Conservation (phyloP, 2,797 vertebrate species). For the Nothura maculosa region DNA sequence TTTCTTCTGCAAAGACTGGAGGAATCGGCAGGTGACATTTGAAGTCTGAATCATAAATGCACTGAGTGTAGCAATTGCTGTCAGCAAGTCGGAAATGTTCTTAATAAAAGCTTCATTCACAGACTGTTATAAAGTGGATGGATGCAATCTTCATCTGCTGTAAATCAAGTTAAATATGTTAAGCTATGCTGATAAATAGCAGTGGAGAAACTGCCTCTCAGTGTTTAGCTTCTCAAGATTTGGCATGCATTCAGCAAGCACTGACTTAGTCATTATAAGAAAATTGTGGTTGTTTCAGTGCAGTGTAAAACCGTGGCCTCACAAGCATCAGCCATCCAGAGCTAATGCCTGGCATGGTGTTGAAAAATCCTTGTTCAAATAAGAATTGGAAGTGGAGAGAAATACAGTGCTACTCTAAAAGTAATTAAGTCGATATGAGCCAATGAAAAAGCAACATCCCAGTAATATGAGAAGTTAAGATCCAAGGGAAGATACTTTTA, state of each 20-base stretch:
- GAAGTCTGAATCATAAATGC: neutral
- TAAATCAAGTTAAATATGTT: neutral
- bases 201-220: neutral
- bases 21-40: neutral
- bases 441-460: neutral
- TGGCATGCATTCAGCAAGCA: neutral
- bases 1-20: neutral
- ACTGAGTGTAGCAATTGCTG: neutral
- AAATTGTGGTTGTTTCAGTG: neutral
- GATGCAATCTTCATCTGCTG: neutral
- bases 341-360: neutral
- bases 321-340: neutral
- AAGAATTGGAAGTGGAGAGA: neutral
- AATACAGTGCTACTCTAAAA: constrained; percentile 56
- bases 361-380: neutral
- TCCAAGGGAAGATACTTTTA: neutral
- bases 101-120: neutral
- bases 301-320: neutral
- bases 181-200: neutral
- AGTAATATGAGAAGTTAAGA: neutral
- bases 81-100: neutral
- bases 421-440: neutral
- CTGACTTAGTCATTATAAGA: neutral
- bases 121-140: neutral
- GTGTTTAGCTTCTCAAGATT: neutral